Percentiles rank a stretch among this genome's conserved stretches.
phyloP scores from a whole-genome alignment of 2,113 vertebrate genomes.

The Microtus pennsylvanicus region DNA sequence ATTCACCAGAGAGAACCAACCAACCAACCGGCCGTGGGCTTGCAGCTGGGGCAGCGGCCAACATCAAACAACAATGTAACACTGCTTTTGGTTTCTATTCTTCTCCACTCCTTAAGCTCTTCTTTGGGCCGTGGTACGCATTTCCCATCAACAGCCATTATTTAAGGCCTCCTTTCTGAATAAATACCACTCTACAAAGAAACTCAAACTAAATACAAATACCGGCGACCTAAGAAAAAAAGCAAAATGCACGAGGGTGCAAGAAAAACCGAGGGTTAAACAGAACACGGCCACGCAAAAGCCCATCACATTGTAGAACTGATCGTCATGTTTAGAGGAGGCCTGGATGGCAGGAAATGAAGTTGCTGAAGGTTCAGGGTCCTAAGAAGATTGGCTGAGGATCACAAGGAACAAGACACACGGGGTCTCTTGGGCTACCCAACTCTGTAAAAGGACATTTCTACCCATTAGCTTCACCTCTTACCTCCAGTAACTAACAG shows the following conservation, averaged over 20 bases:
- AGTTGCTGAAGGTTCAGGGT: background rate
- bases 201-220: background rate
- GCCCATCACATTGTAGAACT: background rate
- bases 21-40: too few species aligned
- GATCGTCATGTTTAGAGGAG: background rate
- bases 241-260: background rate
- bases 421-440: fast-evolving
- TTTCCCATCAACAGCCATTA: background rate
- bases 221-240: background rate
- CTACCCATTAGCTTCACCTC: background rate
- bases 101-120: background rate
- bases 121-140: background rate
- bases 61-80: background rate
- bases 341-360: background rate
- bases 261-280: background rate
- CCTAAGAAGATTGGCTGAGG: background rate
- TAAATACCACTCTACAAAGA: background rate
- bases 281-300: background rate
- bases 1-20: background rate
- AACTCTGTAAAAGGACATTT: background rate
- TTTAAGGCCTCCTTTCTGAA: background rate
- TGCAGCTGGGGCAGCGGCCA: background rate
- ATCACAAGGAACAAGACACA: background rate
- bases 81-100: background rate
- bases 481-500: background rate